Conservation (phyloP, 1,140 invertebrate species). For the Eumeta japonica region DNA sequence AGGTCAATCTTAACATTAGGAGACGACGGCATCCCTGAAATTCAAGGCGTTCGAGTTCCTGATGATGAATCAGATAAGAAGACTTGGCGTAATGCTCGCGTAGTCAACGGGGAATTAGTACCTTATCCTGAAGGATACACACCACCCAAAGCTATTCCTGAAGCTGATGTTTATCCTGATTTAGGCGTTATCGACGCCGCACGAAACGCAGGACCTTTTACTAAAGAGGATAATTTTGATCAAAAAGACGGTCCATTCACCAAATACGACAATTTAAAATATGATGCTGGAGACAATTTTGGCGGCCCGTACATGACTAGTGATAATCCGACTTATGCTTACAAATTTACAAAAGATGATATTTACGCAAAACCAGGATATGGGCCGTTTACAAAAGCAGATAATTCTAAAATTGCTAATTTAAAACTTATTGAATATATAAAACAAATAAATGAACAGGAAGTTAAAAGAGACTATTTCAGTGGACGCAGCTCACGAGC, state of each 20-base stretch:
- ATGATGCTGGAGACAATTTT: slow-evolving; percentile 27
- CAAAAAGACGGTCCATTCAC: slow-evolving; percentile 51
- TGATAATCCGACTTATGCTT: slow-evolving; percentile 33
- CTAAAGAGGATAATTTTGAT: slow-evolving; percentile 55
- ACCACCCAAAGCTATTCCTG: slow-evolving; percentile 60
- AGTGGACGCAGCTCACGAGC: slow-evolving; percentile 53
- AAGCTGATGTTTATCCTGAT: slow-evolving; percentile 58
- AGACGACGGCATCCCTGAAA: slow-evolving; percentile 71
- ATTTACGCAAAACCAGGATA: slow-evolving; percentile 44
- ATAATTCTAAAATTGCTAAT: slow-evolving; percentile 58
- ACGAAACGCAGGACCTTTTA: slow-evolving; percentile 49
- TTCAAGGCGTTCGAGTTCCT: slow-evolving; percentile 77
- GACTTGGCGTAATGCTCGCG: slow-evolving; percentile 81
- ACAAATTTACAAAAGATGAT: slow-evolving; percentile 48
- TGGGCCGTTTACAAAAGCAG: slow-evolving; percentile 61
- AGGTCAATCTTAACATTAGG: slow-evolving; percentile 62
- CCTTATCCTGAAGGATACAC: slow-evolving; percentile 68
- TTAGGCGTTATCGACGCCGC: slow-evolving; percentile 30
- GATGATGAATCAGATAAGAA: slow-evolving; percentile 80
- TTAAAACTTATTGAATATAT: slow-evolving; percentile 64
- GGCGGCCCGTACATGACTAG: slow-evolving; percentile 37
- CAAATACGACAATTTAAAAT: slow-evolving; percentile 53
- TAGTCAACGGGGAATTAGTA: slow-evolving; percentile 77
- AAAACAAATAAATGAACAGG: slow-evolving; percentile 64
- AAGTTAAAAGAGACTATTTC: slow-evolving; percentile 60